Conservation (phyloP, 2,113 vertebrate genomes). For the Spheniscus mendiculus region DNA sequence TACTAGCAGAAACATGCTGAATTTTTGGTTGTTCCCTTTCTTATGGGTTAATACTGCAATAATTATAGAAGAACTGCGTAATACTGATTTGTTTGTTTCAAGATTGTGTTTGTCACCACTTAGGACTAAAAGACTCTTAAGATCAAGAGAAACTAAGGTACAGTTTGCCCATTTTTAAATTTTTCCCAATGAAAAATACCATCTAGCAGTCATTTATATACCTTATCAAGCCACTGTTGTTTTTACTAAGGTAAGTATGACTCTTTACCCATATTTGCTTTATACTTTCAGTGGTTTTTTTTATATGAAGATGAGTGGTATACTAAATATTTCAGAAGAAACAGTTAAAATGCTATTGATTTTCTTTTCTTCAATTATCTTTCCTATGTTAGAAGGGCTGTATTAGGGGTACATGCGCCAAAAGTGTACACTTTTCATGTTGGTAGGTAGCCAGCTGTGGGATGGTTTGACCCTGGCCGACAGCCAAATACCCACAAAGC, state of each 20-base stretch:
- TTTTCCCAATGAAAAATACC: neutral
- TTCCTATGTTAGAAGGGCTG: neutral
- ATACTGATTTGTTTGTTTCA: neutral
- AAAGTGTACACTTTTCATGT: neutral
- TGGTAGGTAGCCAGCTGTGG: neutral
- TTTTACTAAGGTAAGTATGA: neutral
- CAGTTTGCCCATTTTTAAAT: neutral
- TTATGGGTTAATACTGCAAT: neutral
- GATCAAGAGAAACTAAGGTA: neutral
- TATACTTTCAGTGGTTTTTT: neutral
- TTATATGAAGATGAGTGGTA: neutral
- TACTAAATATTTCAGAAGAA: neutral
- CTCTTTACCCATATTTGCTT: accelerated
- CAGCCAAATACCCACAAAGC: neutral
- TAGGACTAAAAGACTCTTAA: neutral
- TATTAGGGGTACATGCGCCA: neutral
- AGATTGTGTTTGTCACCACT: neutral
- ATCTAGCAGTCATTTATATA: neutral
- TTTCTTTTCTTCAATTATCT: neutral
- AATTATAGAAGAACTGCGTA: neutral
- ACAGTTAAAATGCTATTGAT: neutral
- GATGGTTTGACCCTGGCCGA: neutral
- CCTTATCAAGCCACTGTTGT: neutral
- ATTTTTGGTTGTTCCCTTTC: neutral
- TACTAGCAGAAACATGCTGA: neutral